These are phyloP conservation scores for Pseudomyrmex cubaensis DNA, from an alignment of 1,140 invertebrate species.

Conservation along the genomic window DNA sequence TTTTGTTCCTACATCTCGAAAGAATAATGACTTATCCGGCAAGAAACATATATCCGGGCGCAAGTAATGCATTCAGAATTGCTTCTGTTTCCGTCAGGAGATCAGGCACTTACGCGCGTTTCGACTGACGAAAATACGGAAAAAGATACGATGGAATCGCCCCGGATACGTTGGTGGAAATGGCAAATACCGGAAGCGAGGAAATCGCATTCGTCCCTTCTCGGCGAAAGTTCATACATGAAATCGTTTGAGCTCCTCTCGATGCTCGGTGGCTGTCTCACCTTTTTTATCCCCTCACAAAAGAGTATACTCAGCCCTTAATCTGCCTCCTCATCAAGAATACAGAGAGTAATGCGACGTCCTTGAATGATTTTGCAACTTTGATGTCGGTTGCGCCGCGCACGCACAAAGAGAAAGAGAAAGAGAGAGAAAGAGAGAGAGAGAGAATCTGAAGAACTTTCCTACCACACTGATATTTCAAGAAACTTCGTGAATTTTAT, in stretches of 20 bases:
- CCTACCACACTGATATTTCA: slow-evolving; percentile 19
- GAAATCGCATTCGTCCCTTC: slow-evolving; percentile 50
- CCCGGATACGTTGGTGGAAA: slow-evolving; percentile 54
- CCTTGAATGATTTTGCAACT: slow-evolving; percentile 42
- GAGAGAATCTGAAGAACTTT: slow-evolving; percentile 30
- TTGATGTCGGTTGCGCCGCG: slow-evolving; percentile 20
- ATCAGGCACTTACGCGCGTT: slow-evolving; percentile 57
- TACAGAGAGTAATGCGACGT: slow-evolving; percentile 23
- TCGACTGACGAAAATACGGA: neutral
- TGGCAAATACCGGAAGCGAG: slow-evolving; percentile 54
- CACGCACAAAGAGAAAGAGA: too few relatives aligned
- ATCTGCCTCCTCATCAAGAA: slow-evolving; percentile 30
- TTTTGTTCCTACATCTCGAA: slow-evolving; percentile 12
- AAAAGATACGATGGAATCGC: slow-evolving; percentile 24
- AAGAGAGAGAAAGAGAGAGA: too few relatives aligned
- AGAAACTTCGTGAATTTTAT: slow-evolving; percentile 34
- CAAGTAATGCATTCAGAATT: slow-evolving; percentile 54
- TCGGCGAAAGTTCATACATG: slow-evolving; percentile 27
- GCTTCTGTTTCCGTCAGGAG: slow-evolving; percentile 53
- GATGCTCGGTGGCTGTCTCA: neutral
- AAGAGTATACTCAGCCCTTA: slow-evolving; percentile 22
- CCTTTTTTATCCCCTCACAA: slow-evolving; percentile 30
- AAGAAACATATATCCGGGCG: neutral
- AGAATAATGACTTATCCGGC: slow-evolving; percentile 49
- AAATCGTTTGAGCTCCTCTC: slow-evolving; percentile 7